Percentiles rank a stretch among this genome's conserved stretches.
These are phyloP conservation scores for Helicoverpa assulta DNA, from an alignment of 2,888 invertebrate species.

Conservation along the genomic window DNA sequence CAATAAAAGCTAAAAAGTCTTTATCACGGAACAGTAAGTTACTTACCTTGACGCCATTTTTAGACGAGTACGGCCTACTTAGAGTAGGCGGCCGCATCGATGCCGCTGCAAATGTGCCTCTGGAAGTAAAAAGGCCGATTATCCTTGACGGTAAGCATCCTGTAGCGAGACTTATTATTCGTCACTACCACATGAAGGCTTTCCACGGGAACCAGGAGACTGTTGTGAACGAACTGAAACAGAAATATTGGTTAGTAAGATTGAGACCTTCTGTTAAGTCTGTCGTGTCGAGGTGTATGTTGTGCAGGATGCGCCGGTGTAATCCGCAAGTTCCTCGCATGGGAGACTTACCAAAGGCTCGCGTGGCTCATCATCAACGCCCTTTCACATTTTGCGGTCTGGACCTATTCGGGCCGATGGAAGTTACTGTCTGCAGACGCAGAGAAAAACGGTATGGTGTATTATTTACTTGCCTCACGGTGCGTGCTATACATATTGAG, in stretches of 20 bases:
- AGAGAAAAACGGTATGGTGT: background rate
- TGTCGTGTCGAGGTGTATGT: slow-evolving; percentile 4
- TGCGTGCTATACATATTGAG: slow-evolving; percentile 52
- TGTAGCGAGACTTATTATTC: background rate
- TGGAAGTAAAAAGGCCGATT: slow-evolving; percentile 1
- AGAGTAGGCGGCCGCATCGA: background rate
- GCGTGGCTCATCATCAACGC: slow-evolving; percentile 48
- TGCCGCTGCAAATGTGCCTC: background rate
- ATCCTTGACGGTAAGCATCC: slow-evolving; percentile 6
- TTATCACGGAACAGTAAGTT: background rate
- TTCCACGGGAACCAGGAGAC: no score
- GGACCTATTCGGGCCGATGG: slow-evolving; percentile 44
- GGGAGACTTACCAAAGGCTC: slow-evolving; percentile 47
- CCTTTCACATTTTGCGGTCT: slow-evolving; percentile 41
- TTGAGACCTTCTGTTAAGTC: slow-evolving; percentile 7
- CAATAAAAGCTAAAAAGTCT: background rate
- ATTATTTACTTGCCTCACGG: slow-evolving; percentile 51
- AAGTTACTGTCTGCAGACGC: no score
- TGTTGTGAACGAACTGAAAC: slow-evolving; percentile 1
- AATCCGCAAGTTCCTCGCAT: slow-evolving; percentile 1
- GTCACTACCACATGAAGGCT: background rate
- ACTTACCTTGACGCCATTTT: slow-evolving; percentile 2
- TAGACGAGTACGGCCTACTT: background rate
- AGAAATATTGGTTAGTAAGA: slow-evolving; percentile 11
- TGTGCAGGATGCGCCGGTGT: no score